A percentile compares a stretch with the other conserved stretches of the same genome.
Conservation (phyloP, 2,113 vertebrate species). For the Ceyx melanurus region DNA sequence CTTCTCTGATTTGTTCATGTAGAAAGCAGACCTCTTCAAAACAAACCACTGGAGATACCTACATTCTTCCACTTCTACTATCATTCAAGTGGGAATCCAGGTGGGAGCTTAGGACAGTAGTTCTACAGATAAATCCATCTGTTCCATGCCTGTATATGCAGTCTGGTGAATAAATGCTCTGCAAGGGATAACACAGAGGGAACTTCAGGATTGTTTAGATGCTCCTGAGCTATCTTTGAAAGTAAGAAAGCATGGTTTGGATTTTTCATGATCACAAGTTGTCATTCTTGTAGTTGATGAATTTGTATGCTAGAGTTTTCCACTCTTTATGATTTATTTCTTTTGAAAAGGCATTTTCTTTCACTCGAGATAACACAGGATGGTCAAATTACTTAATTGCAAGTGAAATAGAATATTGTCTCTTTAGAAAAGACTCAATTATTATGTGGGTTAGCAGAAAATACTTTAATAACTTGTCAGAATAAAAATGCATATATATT, state of each 20-base stretch:
- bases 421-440: background rate
- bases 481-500: background rate
- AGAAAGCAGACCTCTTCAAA: background rate
- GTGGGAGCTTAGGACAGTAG: background rate
- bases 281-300: background rate
- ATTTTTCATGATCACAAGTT: rapidly evolving
- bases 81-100: background rate
- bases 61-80: background rate
- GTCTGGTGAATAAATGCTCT: background rate
- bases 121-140: background rate
- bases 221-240: background rate
- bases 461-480: background rate
- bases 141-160: rapidly evolving
- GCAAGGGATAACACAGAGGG: background rate
- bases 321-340: background rate
- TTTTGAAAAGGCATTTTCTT: background rate
- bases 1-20: background rate
- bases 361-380: background rate
- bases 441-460: background rate
- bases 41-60: background rate
- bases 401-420: background rate
- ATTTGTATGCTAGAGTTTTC: background rate
- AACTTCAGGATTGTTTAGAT: background rate
- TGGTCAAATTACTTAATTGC: background rate
- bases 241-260: background rate